These are phyloP conservation scores for Apis mellifera DNA, from an alignment of 1,140 invertebrate species.

Conservation along the genomic window Amel_HAv3.1 CM009945.2:7386001-7386500, in stretches of 20 bases:
- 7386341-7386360: constrained; percentile 84
- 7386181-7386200: constrained; percentile 59
- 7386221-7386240: constrained; percentile 69
- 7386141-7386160: constrained; percentile 44
- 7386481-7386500: neutral
- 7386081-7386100: constrained; percentile 31
- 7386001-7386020: constrained; percentile 18
- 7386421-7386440: neutral
- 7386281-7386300: constrained; percentile 99
- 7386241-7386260: constrained; percentile 91
- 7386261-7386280: constrained; percentile 95
- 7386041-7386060: constrained; percentile 7
- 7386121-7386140: constrained; percentile 53
- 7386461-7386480: neutral
- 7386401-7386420: neutral
- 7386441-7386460: neutral
- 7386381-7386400: constrained; percentile 2
- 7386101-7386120: constrained; percentile 44
- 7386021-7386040: constrained; percentile 1
- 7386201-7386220: constrained; percentile 72
- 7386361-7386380: constrained; percentile 32
- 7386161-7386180: constrained; percentile 53
- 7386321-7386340: constrained; percentile 97
- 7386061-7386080: constrained; percentile 36
- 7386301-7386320: constrained; percentile 99